These are phyloP conservation scores for Acyrthosiphon pisum DNA, from an alignment of 1,140 invertebrate species.

Conservation along the genomic window DNA sequence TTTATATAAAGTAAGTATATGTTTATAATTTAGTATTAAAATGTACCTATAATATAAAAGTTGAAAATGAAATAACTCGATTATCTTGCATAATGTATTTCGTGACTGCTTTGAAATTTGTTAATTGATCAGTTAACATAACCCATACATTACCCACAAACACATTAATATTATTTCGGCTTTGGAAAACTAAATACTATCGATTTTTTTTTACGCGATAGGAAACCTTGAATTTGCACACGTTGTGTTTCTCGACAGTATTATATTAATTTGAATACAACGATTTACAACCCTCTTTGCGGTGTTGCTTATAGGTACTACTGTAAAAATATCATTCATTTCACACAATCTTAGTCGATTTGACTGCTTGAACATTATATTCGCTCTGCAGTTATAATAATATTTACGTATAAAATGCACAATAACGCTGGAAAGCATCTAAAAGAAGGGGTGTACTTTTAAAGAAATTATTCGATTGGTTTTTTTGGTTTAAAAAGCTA, in stretches of 20 bases:
- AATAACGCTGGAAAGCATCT: background rate
- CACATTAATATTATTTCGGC: background rate
- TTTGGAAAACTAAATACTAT: background rate
- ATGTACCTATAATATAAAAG: background rate
- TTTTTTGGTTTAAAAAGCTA: background rate
- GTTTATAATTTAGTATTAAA: background rate
- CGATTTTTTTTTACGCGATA: background rate
- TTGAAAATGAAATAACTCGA: background rate
- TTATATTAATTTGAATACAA: slow-evolving; percentile 5
- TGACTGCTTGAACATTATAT: background rate
- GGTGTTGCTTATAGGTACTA: background rate
- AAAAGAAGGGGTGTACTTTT: background rate
- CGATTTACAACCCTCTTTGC: background rate
- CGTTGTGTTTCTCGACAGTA: background rate
- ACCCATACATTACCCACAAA: background rate
- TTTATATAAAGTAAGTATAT: background rate
- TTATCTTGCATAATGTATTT: background rate
- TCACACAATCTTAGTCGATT: background rate
- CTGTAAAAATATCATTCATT: background rate
- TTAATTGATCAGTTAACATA: background rate
- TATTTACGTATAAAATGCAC: background rate
- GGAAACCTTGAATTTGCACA: background rate
- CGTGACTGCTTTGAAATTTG: background rate
- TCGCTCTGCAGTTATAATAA: background rate
- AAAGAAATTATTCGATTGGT: background rate